Conservation (phyloP, 2,797 vertebrate species). For the Amblyopsis hoosieri region DNA sequence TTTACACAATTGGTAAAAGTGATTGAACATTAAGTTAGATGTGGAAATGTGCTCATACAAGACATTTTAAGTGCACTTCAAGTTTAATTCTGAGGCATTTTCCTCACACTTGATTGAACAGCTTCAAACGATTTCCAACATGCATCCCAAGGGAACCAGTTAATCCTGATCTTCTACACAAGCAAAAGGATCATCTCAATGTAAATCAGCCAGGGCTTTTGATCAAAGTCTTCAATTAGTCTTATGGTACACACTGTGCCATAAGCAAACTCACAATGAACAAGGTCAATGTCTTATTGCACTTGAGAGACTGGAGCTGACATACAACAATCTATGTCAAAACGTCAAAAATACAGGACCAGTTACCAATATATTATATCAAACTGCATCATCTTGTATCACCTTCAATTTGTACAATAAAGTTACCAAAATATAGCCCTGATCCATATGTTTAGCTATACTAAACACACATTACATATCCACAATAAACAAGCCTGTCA, state of each 20-base stretch:
- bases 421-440: conserved; percentile 47
- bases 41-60: conserved; percentile 20
- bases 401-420: conserved; percentile 7
- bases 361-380: neutral
- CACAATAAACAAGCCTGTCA: conserved; percentile 51
- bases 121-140: conserved; percentile 73
- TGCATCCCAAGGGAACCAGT: conserved; percentile 69
- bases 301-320: conserved; percentile 10
- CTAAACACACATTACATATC: conserved; percentile 21
- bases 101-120: conserved; percentile 70
- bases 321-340: conserved; percentile 1
- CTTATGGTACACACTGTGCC: conserved; percentile 52
- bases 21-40: conserved; percentile 22
- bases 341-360: neutral
- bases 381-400: conserved; percentile 3
- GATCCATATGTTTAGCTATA: conserved; percentile 30
- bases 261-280: conserved; percentile 42
- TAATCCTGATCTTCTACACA: conserved; percentile 81
- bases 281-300: conserved; percentile 57
- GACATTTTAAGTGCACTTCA: conserved; percentile 50
- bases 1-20: conserved; percentile 29
- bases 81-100: conserved; percentile 58
- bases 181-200: conserved; percentile 79
- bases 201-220: conserved; percentile 78
- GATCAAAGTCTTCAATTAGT: conserved; percentile 77